Base-by-base conservation (phyloP, 2,888 invertebrate genomes). In the Rhingia campestris region DNA sequence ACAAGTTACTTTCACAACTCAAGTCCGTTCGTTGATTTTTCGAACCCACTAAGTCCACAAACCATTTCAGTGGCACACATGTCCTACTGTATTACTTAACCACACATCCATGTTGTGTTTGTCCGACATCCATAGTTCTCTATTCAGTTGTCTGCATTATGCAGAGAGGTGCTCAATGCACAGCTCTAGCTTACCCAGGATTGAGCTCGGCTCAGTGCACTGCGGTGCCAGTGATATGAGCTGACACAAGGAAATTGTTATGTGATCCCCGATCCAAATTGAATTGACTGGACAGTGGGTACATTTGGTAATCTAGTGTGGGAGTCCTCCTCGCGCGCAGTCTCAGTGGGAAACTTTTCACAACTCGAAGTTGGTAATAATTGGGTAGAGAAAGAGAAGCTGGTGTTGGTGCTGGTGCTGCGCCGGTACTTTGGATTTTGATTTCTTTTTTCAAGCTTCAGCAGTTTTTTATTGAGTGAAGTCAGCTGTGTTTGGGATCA, bases 161-260 rank as follows among this genome's bases (percentile, higher is more conserved):
- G 12, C 59, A 59, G 59, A 79, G 64, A 73, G 66, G 1, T 22
- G 73, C 73, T 73, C 47, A 66, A 73, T 56, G 32, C 49, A 56
- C 33, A 70, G 49, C 63, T 54, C 45, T 30, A 51, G 10, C 30
- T 9, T 45, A 59, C 32, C 45, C 9, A 10, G 41, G 6, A 10
- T 39, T 12, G 35, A 14, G n/a, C 41, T 39, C 39, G 5, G 10
- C 6, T 35, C 35, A 22, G 22, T 51, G 63, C 33, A 47, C 45
- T 7, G 47, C 54, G 7, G 53, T 22, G 22, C 22, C 53, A 33
- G 47, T 67, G 72, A 81, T 69, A 47, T 61, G 56, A 69, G 39
- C 58, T 69, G 81, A 81, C 79, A 64, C 69, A 32, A 82, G 82
- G 82, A 82, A 82, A 79, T 69, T 58, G 77, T 82, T 82, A 79